These are phyloP conservation scores for Danio choprae DNA, from an alignment of 2,797 vertebrate genomes.

Conservation along the genomic window DNA sequence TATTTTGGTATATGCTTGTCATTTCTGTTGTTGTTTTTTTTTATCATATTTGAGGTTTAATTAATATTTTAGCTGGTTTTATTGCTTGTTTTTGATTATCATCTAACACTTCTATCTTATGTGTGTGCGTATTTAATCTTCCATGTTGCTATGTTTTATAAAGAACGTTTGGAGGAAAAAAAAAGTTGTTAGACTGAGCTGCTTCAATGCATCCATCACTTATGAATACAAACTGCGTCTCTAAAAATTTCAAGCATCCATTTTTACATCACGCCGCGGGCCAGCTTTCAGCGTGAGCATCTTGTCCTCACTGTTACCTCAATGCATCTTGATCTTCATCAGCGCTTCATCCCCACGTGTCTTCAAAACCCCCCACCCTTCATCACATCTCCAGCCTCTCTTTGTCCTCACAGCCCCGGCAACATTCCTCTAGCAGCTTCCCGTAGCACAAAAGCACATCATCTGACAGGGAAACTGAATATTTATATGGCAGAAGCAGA, in stretches of 20 bases:
- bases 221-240: not conserved
- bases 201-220: not conserved
- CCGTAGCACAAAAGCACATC: not conserved
- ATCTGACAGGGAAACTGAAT: constrained; percentile 21
- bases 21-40: no score
- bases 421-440: constrained; percentile 23
- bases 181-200: not conserved
- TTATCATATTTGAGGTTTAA: no score
- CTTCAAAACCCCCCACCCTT: constrained; percentile 28
- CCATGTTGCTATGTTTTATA: not conserved
- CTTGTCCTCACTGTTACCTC: not conserved
- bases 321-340: constrained; percentile 34
- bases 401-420: constrained; percentile 19
- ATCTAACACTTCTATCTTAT: no score
- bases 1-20: no score
- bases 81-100: no score
- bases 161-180: not conserved
- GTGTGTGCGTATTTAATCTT: no score
- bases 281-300: not conserved
- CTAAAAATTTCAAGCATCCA: not conserved
- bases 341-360: constrained; percentile 1
- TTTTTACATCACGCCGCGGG: not conserved
- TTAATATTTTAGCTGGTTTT: no score
- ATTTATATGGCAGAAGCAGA: constrained; percentile 37
- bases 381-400: constrained; percentile 4